phyloP scores from a whole-genome alignment of 2,888 invertebrate genomes.

The Epiperipatus broadwayi region DNA sequence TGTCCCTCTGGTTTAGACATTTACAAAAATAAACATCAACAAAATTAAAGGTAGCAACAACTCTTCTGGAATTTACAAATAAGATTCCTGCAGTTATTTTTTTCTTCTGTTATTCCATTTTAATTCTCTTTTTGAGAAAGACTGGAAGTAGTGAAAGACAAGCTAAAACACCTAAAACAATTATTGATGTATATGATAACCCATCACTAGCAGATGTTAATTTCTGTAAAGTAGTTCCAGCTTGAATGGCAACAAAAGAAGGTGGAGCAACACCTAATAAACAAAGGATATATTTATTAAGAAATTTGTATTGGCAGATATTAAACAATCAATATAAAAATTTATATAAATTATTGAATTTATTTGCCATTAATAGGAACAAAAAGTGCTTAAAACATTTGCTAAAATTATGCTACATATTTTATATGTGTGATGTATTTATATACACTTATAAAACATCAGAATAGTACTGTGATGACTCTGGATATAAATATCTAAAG shows the following conservation, averaged over 20 bases:
- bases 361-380: too few relatives aligned
- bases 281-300: conserved; percentile 5
- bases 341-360: conserved; percentile 11
- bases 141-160: conserved; percentile 69
- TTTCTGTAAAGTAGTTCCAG: conserved; percentile 83
- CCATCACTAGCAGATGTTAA: conserved; percentile 71
- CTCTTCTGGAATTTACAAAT: too few relatives aligned
- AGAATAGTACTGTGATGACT: too few relatives aligned
- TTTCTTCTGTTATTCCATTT: too few relatives aligned
- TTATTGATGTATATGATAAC: conserved; percentile 64
- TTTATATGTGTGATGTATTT: too few relatives aligned
- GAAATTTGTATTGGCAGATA: conserved; percentile 1
- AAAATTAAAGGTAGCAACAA: too few relatives aligned
- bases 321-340: conserved; percentile 8
- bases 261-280: conserved; percentile 78
- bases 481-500: too few relatives aligned
- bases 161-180: conserved; percentile 56
- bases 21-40: too few relatives aligned
- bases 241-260: conserved; percentile 89
- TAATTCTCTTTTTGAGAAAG: conserved; percentile 55
- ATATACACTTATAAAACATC: too few relatives aligned
- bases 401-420: conserved; percentile 1
- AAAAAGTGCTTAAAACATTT: too few relatives aligned
- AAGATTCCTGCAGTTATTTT: too few relatives aligned
- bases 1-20: too few relatives aligned